A percentile compares a stretch with the other conserved stretches of the same genome.
Evolutionary conservation across 2,113 vertebrate species (phyloP).

Genomic region (Chloebia gouldiae): DNA sequence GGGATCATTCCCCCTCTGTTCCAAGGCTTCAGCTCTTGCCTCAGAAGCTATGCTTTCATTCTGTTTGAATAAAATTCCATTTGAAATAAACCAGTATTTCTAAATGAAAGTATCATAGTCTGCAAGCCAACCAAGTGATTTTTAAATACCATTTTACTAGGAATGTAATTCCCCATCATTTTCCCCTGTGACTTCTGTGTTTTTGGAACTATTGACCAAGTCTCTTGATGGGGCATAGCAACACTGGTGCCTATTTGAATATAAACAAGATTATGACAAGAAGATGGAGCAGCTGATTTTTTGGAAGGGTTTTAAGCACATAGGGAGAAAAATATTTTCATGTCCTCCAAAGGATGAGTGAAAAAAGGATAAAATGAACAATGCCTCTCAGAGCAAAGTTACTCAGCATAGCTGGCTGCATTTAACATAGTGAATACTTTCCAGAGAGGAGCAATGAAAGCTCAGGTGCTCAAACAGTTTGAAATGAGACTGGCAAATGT

Average conservation of each 20-base stretch:
- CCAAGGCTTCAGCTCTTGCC: not conserved
- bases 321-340: not conserved
- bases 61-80: not conserved
- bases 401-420: not conserved
- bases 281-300: not conserved
- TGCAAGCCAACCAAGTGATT: not conserved
- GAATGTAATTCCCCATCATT: not conserved
- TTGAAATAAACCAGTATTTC: not conserved
- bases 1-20: not conserved
- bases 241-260: not conserved
- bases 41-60: not conserved
- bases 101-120: not conserved
- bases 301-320: not conserved
- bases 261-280: not conserved
- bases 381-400: not conserved
- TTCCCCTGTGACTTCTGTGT: not conserved
- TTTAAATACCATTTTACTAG: not conserved
- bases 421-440: not conserved
- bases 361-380: not conserved
- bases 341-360: not conserved
- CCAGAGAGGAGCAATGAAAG: not conserved
- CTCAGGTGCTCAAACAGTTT: slow-evolving; percentile 43
- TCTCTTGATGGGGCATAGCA: not conserved
- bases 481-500: slow-evolving; percentile 32
- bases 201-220: not conserved